These are phyloP conservation scores for Tenodera sinensis DNA, from an alignment of 2,888 invertebrate species.

Conservation along the genomic window DNA sequence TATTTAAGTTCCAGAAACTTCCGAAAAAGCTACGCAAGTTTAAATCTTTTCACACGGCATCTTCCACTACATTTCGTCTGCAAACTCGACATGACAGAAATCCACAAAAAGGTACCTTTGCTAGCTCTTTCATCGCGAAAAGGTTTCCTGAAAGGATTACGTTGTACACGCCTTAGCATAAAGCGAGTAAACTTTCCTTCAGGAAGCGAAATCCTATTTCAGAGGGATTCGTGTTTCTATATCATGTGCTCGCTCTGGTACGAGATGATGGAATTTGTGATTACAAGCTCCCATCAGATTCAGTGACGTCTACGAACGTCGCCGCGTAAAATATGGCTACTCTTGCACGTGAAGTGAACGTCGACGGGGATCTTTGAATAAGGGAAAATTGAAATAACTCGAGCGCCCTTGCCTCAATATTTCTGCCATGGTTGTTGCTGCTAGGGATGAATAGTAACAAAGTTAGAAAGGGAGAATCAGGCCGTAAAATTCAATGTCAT, in stretches of 20 bases:
- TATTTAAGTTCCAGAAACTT: neutral
- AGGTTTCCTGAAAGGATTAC: neutral
- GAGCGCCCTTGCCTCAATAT: neutral
- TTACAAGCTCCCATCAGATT: neutral
- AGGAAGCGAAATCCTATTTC: neutral
- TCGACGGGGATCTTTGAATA: neutral
- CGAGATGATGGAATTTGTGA: neutral
- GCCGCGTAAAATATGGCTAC: neutral
- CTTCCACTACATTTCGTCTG: neutral
- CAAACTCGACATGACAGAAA: neutral
- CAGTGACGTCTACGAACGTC: neutral
- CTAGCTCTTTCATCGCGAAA: neutral
- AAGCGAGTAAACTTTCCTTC: neutral
- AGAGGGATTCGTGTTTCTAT: neutral
- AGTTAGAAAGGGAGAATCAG: no score
- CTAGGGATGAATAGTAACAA: no score
- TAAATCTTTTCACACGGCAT: neutral
- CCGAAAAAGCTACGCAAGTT: neutral
- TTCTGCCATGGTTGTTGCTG: no score
- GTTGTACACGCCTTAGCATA: neutral
- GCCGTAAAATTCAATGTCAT: no score
- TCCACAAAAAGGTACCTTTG: neutral
- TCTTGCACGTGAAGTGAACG: neutral
- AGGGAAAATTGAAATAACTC: slow-evolving; percentile 20
- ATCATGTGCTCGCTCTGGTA: neutral